Evolutionary conservation across 2,113 vertebrate genomes (phyloP).

Genomic region (Tachuris rubrigastra): DNA sequence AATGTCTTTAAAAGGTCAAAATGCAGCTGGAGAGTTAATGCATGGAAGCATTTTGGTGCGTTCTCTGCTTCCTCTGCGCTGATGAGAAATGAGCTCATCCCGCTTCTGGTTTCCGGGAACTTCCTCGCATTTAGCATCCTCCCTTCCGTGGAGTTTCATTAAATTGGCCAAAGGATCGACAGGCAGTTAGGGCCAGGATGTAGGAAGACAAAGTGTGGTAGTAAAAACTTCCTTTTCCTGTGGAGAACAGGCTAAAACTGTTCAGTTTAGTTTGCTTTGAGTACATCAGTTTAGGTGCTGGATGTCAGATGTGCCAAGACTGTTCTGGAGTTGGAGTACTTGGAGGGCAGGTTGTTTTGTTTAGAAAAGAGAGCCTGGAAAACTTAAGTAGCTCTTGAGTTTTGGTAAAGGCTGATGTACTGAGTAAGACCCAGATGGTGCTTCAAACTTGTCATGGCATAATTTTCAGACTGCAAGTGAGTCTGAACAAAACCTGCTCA

Average conservation of each 20-base stretch:
- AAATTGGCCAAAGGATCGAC: neutral
- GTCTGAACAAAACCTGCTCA: neutral
- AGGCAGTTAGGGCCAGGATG: neutral
- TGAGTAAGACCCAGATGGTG: neutral
- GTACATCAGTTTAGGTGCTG: neutral
- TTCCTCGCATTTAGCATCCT: neutral
- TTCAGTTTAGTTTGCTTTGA: neutral
- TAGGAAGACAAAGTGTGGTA: neutral
- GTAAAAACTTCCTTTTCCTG: neutral
- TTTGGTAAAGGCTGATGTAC: neutral
- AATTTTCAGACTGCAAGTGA: accelerated
- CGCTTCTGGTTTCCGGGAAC: neutral
- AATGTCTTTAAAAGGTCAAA: neutral
- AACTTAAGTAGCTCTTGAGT: neutral
- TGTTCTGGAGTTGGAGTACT: neutral
- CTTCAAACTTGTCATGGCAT: neutral
- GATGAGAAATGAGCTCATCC: neutral
- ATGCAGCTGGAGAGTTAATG: neutral
- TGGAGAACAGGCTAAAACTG: neutral
- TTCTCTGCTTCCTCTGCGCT: neutral
- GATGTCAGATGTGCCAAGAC: accelerated
- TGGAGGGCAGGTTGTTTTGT: neutral
- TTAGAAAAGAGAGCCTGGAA: neutral
- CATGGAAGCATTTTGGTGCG: accelerated
- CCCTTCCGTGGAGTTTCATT: neutral